phyloP scores from a whole-genome alignment of 2,888 invertebrate genomes.

The Phortica okadai region DNA sequence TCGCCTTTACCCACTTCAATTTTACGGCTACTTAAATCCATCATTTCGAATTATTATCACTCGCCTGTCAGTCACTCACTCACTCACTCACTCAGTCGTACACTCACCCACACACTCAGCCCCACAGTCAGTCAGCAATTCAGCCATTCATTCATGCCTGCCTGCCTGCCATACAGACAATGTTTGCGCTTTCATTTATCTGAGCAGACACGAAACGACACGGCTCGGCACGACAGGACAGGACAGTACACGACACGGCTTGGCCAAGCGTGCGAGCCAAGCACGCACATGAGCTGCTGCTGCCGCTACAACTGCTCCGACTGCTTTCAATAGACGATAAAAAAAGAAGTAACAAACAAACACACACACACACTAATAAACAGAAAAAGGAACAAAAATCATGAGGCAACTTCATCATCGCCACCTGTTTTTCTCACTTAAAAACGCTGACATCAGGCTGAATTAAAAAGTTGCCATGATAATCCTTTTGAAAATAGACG shows the following conservation, averaged over 20 bases:
- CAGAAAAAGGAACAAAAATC: neutral
- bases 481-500: conserved; percentile 69
- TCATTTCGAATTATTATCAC: conserved; percentile 61
- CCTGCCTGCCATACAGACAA: neutral
- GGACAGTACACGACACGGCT: neutral
- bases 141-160: conserved; percentile 12
- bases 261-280: neutral
- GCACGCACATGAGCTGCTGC: neutral
- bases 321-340: conserved; percentile 27
- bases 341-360: neutral
- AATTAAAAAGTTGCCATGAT: conserved; percentile 69
- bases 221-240: neutral
- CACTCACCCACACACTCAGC: conserved; percentile 37
- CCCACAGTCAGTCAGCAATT: conserved; percentile 61
- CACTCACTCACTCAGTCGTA: neutral
- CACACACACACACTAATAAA: neutral
- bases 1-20: conserved; percentile 52
- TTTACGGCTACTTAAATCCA: conserved; percentile 66
- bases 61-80: conserved; percentile 20
- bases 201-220: neutral
- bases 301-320: neutral
- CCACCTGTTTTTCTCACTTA: neutral
- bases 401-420: neutral
- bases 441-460: conserved; percentile 40
- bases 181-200: neutral